Evolutionary conservation across 2,888 invertebrate species (phyloP), one percentile per base, ranked within the genome.

Genomic region (Aproaerema taeniolella): DNA sequence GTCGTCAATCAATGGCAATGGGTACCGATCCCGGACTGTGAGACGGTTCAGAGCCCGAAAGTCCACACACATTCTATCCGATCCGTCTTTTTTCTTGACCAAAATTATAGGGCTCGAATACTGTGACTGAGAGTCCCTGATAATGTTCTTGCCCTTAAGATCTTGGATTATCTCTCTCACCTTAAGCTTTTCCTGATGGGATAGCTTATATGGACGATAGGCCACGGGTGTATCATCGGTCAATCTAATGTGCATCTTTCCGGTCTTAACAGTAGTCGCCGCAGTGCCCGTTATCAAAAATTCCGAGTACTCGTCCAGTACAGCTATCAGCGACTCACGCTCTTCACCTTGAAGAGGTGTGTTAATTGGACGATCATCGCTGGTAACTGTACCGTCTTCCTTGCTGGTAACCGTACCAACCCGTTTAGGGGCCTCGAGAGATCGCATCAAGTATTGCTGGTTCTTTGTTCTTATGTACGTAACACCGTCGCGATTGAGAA

Each of bases 91-190:
- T 31, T 59, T 62, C 30, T 45, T 49, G 0, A 51, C 54, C 1
- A 58, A 34, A 4, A 56, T 47, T 8, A 59, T 42, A 1, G 55
- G 55, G 32, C 59, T 57, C 10, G 51, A 41, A 40, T 47, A 60
- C 13, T 47, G 39, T 0, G 58, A 62, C 11, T 42, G 12, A 0
- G 42, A 42, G 13, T 39, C 39, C 7, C 31, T 14, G 20, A 44
- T 38, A 30, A 44, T 31, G 1, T 30, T 33, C 20, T 44, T 44
- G 6, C 30, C 31, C 14, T 30, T 13, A 9, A 44, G 13, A 14
- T 41, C 44, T 8, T 15, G 24, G n/a, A 43, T 30, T 1, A 41
- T 44, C 0, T 38, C 35, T 5, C 44, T 33, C 7, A 44, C 41
- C n/a, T 33, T 26, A 1, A 30, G 12, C 8, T 30, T 45, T 11